phyloP scores from a whole-genome alignment of 2,888 invertebrate species.

The Lypha dubia region DNA sequence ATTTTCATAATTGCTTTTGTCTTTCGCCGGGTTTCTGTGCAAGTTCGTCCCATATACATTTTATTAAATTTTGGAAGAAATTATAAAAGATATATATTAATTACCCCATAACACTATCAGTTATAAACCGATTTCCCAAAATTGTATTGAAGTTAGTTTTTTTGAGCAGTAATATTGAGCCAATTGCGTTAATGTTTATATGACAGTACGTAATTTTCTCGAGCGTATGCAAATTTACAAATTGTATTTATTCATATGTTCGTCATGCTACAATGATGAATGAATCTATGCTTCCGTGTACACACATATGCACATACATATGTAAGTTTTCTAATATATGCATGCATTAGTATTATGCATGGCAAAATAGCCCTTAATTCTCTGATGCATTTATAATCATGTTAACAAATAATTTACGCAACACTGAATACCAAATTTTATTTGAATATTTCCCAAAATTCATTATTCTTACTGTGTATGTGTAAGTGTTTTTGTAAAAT shows the following conservation, averaged over 20 bases:
- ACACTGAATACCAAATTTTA: slow-evolving; percentile 55
- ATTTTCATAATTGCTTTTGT: too few relatives aligned
- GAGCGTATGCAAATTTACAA: slow-evolving; percentile 29
- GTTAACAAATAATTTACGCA: slow-evolving; percentile 66
- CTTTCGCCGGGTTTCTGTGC: too few relatives aligned
- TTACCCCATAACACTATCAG: too few relatives aligned
- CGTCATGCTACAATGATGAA: slow-evolving; percentile 11
- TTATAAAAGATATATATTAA: too few relatives aligned
- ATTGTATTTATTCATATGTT: slow-evolving; percentile 21
- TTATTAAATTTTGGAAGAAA: too few relatives aligned
- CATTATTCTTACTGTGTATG: background rate
- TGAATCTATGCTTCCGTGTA: background rate
- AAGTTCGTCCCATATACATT: too few relatives aligned
- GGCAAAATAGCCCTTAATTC: slow-evolving; percentile 46
- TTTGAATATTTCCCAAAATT: slow-evolving; percentile 42
- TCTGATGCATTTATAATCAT: slow-evolving; percentile 63
- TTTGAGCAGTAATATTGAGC: too few relatives aligned
- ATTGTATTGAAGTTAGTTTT: too few relatives aligned
- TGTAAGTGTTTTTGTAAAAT: background rate
- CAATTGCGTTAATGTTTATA: too few relatives aligned
- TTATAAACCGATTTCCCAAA: too few relatives aligned
- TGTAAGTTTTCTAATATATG: background rate
- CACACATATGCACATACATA: background rate
- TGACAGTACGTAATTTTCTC: background rate
- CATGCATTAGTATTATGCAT: slow-evolving; percentile 23